Base-by-base conservation (phyloP, 2,888 invertebrate species). In the Leptopilina drosophilae region DNA sequence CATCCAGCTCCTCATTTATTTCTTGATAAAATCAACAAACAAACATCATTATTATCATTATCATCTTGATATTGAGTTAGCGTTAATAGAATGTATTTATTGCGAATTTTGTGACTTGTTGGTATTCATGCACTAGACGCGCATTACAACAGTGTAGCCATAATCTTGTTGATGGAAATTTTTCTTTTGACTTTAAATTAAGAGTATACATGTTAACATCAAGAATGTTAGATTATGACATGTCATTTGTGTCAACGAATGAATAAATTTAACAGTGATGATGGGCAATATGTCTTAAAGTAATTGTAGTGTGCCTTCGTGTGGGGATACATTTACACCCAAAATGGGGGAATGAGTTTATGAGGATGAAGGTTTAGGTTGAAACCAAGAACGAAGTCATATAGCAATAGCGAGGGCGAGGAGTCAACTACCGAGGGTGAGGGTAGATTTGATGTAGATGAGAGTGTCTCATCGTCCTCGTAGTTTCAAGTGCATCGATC, bases 221-320 rank as follows among this genome's bases (percentile, higher is more conserved):
- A 78, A 80, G 81, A 84, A 87, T 87, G 87, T 87, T 88, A 89
- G 84, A 85, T 83, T 89, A 90, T 90, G 91, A 90, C 90, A 91
- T 90, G 90, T 91, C 88, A 91, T 91, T 91, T 90, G 89, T 84
- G 87, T 84, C 87, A 91, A 91, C 87, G 90, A 90, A 91, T 88
- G 91, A 91, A 88, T 88, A 84, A 86, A 85, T 88, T 85, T 83
- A 84, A 82, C 81, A 87, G 87, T 87, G 91, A 89, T 91, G 91
- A 91, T 90, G 90, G 90, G 90, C 89, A 89, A 91, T 91, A 91
- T 90, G 90, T 91, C 89, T 86, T 82, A 82, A 85, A 87, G 86
- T 86, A 87, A 89, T 86, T 87, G 87, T 86, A 86, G 84, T 85
- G 82, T 49, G 84, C 82, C 82, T 84, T 84, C 79, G 84, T 85